Conservation (phyloP, 1,140 invertebrate genomes). For the Heliconius eleuchia region DNA sequence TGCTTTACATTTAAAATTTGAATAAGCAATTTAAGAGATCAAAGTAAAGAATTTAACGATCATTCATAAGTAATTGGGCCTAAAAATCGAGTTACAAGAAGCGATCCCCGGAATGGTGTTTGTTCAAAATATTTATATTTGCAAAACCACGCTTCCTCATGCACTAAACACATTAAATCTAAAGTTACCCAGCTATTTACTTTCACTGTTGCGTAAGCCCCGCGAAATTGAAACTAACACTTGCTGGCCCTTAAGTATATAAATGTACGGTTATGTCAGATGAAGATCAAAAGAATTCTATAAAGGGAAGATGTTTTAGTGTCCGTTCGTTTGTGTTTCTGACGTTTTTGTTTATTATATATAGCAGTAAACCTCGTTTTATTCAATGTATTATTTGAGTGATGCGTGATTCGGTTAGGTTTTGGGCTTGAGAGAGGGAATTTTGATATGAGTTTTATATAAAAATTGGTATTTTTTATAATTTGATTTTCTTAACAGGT, state of each 20-base stretch:
- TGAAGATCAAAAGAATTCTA: constrained; percentile 39
- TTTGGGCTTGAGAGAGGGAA: neutral
- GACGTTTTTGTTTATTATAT: constrained; percentile 34
- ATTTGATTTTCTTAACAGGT: too few relatives aligned
- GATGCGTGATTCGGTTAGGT: neutral
- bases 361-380: constrained; percentile 21
- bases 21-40: neutral
- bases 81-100: constrained; percentile 20
- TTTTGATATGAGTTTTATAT: too few relatives aligned
- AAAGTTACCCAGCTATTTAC: constrained; percentile 37
- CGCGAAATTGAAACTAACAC: constrained; percentile 28
- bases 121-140: constrained; percentile 35
- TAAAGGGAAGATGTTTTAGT: constrained; percentile 27
- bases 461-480: too few relatives aligned
- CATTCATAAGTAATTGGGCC: constrained; percentile 1
- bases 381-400: constrained; percentile 32
- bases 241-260: constrained; percentile 27
- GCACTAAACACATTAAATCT: constrained; percentile 31
- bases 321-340: constrained; percentile 32
- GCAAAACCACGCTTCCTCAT: constrained; percentile 29
- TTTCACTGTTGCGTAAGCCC: constrained; percentile 34
- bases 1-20: neutral
- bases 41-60: neutral
- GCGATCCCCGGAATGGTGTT: constrained; percentile 17
- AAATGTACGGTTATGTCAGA: constrained; percentile 32